Base-by-base conservation (phyloP, 2,888 invertebrate genomes). In the Chrysomela aeneicollis region DNA sequence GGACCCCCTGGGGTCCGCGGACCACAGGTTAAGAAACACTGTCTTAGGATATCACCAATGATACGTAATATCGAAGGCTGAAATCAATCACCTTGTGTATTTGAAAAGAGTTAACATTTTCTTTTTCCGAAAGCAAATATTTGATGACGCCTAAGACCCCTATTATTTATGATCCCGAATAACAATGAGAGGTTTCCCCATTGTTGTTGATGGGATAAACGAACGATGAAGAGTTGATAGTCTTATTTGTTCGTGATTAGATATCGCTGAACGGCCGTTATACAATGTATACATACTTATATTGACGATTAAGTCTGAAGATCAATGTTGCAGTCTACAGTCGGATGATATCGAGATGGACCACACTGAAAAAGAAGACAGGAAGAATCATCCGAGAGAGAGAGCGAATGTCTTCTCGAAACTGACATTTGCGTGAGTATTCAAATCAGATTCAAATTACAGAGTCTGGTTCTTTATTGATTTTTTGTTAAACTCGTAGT, bases 341-440 rank as follows among this genome's bases (percentile, higher is more conserved):
- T 42, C 42, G 15, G 42, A 42, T 15, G 42, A 15, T 42, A 10
- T 15, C 42, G 10, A 35, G 32, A 86, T 87, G 87, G 87, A 87
- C 76, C 85, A 85, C 0, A 85, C 84, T 0, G 85, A 84, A 69
- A 84, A 87, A 77, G 83, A 77, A 9, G 83, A 83, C 67, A 79
- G 85, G 72, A 80, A 86, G 74, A 79, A 83, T 72, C 90, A 91
- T 82, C 91, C 91, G 2, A 84, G 87, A 67, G 87, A 88, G 74
- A 86, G 75, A 4, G 89, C 91, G 1, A 90, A 87, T 78, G 72
- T 85, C 19, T 73, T 91, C 35, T 90, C 91, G 2, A 85, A 87
- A 70, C 82, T 88, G 75, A 86, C 87, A 66, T 91, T 87, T 80
- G 87, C 88, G 91, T 92, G 81, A 86, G 88, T 85, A n/a, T 26